Base-by-base conservation (phyloP, 2,113 vertebrate species). In the Rana temporaria region DNA sequence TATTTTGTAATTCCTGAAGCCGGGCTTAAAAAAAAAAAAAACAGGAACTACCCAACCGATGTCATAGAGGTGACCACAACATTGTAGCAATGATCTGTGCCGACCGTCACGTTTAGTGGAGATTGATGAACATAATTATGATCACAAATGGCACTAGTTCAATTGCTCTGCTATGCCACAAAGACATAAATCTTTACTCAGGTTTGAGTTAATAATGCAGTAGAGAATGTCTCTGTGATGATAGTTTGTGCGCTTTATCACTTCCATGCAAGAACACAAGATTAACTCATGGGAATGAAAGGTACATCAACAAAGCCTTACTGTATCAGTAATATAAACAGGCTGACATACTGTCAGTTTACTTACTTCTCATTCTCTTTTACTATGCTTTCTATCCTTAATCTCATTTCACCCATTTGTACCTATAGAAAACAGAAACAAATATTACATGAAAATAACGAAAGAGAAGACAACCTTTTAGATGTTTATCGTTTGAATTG, bases 281-380 rank as follows among this genome's bases (percentile, higher is more conserved):
- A 63, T 22, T 19, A 52, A 68, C 3, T 52, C 6, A 18, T 70
- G 14, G 48, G 52, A 18, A 66, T 34, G 15, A 52, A 22, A 2
- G 48, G 19, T 16, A 19, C 19, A 67, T n/a, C 14, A 59, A 53
- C 24, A 60, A 59, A 55, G 60, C 32, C 2, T 17, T 24, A 67
- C 63, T 20, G 6, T 4, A 7, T 70, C 18, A 64, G 7, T 11
- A 38, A 26, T 34, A 48, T 48, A 66, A 26, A 53, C 53, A 24
- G 24, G 24, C 12, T 7, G 26, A 66, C 20, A 56, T 18, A 56
- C n/a, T n/a, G 9, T 19, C 62, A 78, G 63, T 9, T 84, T 78
- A 34, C 53, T 80, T 94, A 99, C 98, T 96, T 95, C 94, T 98
- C 95, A 74, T 99, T 99, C 91, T 99, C 98, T 66, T 89, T 90